phyloP scores from a whole-genome alignment of 2,888 invertebrate genomes.

The Drosophila neotestacea region DNA sequence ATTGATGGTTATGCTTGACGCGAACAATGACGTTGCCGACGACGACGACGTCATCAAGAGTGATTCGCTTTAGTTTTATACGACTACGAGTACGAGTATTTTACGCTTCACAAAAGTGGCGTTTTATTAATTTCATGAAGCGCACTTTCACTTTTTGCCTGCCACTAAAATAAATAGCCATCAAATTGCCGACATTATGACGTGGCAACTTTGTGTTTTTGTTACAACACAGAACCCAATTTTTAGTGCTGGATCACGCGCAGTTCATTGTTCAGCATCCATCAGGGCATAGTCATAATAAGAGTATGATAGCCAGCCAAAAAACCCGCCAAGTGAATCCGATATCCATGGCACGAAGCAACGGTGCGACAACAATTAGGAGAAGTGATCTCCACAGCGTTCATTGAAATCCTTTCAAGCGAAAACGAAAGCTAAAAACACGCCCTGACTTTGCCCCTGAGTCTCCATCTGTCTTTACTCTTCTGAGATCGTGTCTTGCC shows the following conservation, averaged over 20 bases:
- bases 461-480: slow-evolving; percentile 1
- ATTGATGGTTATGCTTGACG: slow-evolving; percentile 68
- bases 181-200: slow-evolving; percentile 63
- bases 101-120: slow-evolving; percentile 68
- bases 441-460: slow-evolving; percentile 17
- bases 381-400: slow-evolving; percentile 13
- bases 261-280: slow-evolving; percentile 45
- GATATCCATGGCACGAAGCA: slow-evolving; percentile 66
- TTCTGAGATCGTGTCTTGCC: slow-evolving; percentile 45
- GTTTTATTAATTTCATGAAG: slow-evolving; percentile 78
- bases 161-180: slow-evolving; percentile 45
- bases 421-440: slow-evolving; percentile 71
- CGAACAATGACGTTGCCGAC: slow-evolving; percentile 51
- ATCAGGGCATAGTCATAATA: slow-evolving; percentile 41
- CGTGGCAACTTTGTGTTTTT: slow-evolving; percentile 41
- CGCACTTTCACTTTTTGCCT: slow-evolving; percentile 75
- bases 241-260: slow-evolving; percentile 67
- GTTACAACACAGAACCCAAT: slow-evolving; percentile 36
- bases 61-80: slow-evolving; percentile 55
- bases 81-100: slow-evolving; percentile 31
- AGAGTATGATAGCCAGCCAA: slow-evolving; percentile 42
- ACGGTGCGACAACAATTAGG: slow-evolving; percentile 77
- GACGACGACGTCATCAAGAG: slow-evolving; percentile 61
- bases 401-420: slow-evolving; percentile 61
- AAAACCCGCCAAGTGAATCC: slow-evolving; percentile 47